Evolutionary conservation across 1,140 invertebrate species (phyloP).

Genomic region (Doryteuthis pealeii): DNA sequence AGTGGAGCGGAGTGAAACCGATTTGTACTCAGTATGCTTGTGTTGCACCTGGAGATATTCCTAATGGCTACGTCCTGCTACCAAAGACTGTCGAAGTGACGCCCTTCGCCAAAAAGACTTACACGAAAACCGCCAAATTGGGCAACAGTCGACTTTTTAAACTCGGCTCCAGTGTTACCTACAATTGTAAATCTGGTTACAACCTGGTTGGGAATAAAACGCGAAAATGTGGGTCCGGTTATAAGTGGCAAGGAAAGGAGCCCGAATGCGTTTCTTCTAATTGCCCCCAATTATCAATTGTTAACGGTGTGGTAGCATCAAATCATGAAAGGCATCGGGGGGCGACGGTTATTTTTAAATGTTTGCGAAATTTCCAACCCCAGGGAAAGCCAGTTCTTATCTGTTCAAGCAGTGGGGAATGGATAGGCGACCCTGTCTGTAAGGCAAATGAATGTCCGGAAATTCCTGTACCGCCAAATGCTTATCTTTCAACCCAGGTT

Average conservation of each 20-base stretch:
- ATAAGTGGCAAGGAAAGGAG: slow-evolving; percentile 19
- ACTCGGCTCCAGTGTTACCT: slow-evolving; percentile 16
- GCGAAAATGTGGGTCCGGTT: not conserved
- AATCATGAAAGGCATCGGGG: not conserved
- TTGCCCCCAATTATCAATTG: not conserved
- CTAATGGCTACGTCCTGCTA: slow-evolving; percentile 11
- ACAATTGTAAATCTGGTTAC: slow-evolving; percentile 36
- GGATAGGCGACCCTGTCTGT: not conserved
- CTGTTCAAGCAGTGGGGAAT: not conserved
- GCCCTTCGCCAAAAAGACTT: too few species aligned
- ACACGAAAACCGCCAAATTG: too few species aligned
- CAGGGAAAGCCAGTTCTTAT: not conserved
- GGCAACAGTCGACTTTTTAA: too few species aligned
- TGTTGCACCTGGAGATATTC: slow-evolving; percentile 23
- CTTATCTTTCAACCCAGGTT: not conserved
- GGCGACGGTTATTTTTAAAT: not conserved
- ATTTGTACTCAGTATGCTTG: slow-evolving; percentile 32
- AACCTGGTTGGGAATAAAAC: slow-evolving; percentile 15
- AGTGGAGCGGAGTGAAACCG: slow-evolving; percentile 28
- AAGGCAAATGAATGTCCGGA: not conserved
- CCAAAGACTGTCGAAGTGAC: too few species aligned
- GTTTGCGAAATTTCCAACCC: not conserved
- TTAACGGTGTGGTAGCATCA: not conserved
- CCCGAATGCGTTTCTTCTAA: not conserved
- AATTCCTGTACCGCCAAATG: not conserved